Evolutionary conservation across 2,888 invertebrate species (phyloP).

Genomic region (Helobdella robusta): DNA sequence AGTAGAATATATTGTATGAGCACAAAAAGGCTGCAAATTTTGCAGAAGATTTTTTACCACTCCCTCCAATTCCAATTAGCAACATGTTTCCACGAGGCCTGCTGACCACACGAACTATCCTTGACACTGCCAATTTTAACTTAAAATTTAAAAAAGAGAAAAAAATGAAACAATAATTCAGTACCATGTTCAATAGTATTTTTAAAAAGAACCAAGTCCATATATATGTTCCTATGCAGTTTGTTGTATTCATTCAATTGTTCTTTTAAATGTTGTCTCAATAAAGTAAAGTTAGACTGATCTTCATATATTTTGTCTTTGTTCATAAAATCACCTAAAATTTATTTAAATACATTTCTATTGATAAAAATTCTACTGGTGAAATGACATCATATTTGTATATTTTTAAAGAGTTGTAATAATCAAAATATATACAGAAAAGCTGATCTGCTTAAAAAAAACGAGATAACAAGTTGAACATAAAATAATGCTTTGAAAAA

Average conservation of each 20-base stretch:
- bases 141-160: neutral
- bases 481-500: neutral
- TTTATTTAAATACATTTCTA: neutral
- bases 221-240: constrained; percentile 65
- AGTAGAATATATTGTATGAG: constrained; percentile 67
- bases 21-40: constrained; percentile 70
- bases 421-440: too few species aligned
- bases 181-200: constrained; percentile 71
- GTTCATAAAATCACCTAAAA: constrained; percentile 68
- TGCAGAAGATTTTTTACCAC: constrained; percentile 71
- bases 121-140: constrained; percentile 54
- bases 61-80: constrained; percentile 74
- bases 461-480: neutral
- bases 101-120: constrained; percentile 71
- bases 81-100: constrained; percentile 73
- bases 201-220: constrained; percentile 74
- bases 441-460: too few species aligned
- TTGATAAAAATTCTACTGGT: neutral
- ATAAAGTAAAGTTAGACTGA: constrained; percentile 57
- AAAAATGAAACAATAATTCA: neutral
- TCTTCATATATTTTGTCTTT: constrained; percentile 70
- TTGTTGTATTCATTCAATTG: constrained; percentile 64
- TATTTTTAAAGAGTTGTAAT: neutral
- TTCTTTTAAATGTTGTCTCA: constrained; percentile 14
- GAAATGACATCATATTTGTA: neutral